Evolutionary conservation across 2,113 vertebrate genomes (phyloP).

Genomic region (Merops nubicus): DNA sequence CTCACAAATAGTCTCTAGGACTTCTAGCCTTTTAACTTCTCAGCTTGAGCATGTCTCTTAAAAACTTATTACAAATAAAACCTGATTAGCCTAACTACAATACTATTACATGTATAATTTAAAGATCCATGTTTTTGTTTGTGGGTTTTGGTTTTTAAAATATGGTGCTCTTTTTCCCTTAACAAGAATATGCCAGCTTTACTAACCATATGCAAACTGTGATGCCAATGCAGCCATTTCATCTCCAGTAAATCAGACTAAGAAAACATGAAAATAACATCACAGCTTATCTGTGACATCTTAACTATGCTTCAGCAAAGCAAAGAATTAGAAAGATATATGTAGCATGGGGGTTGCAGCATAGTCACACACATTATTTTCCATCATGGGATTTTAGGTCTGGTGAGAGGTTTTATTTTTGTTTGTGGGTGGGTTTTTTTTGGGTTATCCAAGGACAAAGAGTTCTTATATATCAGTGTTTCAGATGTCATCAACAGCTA

Average conservation of each 20-base stretch:
- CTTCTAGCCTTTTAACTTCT: background rate
- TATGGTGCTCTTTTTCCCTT: background rate
- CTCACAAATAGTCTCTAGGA: background rate
- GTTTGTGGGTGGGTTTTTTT: background rate
- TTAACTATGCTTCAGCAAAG: background rate
- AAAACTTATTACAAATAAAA: background rate
- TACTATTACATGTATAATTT: accelerated
- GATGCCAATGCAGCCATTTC: background rate
- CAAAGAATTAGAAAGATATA: background rate
- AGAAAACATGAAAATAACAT: background rate
- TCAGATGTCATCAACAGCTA: background rate
- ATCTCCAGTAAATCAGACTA: background rate
- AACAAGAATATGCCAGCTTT: background rate
- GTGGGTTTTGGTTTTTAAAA: background rate
- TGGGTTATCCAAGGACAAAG: background rate
- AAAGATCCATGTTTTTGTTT: background rate
- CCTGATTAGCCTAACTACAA: background rate
- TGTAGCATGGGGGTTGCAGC: background rate
- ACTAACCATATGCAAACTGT: background rate
- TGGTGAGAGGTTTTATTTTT: background rate
- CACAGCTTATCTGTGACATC: background rate
- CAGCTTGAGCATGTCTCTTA: background rate
- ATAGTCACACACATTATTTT: background rate
- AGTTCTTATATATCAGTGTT: background rate
- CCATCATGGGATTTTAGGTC: background rate